A percentile compares a stretch with the other conserved stretches of the same genome.
These are phyloP conservation scores for Gnathonemus echidnorhynchus DNA, from an alignment of 2,113 vertebrate species.

Conservation along the genomic window DNA sequence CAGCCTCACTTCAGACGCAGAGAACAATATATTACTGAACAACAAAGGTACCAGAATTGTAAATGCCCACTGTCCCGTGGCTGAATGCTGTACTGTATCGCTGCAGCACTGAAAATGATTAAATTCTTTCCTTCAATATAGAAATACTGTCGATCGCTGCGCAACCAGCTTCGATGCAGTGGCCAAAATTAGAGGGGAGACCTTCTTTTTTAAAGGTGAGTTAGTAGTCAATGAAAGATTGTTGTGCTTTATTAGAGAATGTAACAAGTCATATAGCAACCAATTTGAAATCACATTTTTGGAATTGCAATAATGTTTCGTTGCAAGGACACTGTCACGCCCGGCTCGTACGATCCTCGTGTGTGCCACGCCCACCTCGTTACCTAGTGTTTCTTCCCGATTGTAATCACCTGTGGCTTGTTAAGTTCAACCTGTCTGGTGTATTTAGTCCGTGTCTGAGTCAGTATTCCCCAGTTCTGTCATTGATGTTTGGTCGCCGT, in stretches of 20 bases:
- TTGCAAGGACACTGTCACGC: not conserved
- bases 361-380: too few species aligned
- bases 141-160: constrained; percentile 51
- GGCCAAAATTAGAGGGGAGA: constrained; percentile 61
- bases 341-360: too few species aligned
- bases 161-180: constrained; percentile 61
- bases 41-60: constrained; percentile 30
- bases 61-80: constrained; percentile 20
- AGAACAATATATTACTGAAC: constrained; percentile 29
- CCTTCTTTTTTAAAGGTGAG: constrained; percentile 68
- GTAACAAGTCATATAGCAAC: not conserved
- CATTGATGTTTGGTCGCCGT: too few species aligned
- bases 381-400: too few species aligned
- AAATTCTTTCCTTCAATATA: not conserved
- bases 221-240: not conserved
- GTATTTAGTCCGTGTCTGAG: too few species aligned
- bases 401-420: too few species aligned
- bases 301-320: not conserved
- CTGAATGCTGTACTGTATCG: not conserved
- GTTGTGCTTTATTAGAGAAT: not conserved
- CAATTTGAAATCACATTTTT: not conserved
- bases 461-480: too few species aligned
- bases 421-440: too few species aligned
- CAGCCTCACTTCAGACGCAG: constrained; percentile 30
- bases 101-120: not conserved